These are phyloP conservation scores for Argentina silus DNA, from an alignment of 2,797 vertebrate species.

Conservation along the genomic window DNA sequence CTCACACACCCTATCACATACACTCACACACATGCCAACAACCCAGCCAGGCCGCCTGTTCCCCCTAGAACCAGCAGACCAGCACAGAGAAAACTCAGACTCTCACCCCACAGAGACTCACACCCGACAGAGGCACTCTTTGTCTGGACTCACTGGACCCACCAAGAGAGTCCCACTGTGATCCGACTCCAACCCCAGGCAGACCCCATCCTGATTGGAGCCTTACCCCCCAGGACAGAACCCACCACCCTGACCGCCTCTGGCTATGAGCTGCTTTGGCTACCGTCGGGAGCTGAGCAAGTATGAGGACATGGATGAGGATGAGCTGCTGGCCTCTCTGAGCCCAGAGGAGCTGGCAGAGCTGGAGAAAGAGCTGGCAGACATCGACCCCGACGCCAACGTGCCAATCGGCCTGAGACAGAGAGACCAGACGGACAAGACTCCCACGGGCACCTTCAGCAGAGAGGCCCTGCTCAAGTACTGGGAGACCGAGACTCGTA, in stretches of 20 bases:
- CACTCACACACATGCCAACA: background rate
- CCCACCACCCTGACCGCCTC: background rate
- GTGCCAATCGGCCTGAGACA: slow-evolving; percentile 92
- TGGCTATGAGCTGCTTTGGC: slow-evolving; percentile 91
- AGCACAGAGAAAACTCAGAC: slow-evolving; percentile 46
- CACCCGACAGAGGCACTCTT: background rate
- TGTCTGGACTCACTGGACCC: slow-evolving; percentile 12
- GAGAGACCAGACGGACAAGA: slow-evolving; percentile 94
- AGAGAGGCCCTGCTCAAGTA: slow-evolving; percentile 92
- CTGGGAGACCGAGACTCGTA: slow-evolving; percentile 93
- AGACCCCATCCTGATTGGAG: slow-evolving; percentile 20
- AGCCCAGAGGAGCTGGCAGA: slow-evolving; percentile 93
- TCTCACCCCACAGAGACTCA: too few species aligned
- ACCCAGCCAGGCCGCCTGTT: slow-evolving; percentile 21
- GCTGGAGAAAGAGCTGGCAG: slow-evolving; percentile 90
- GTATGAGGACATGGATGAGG: slow-evolving; percentile 96
- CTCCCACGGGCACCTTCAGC: slow-evolving; percentile 92
- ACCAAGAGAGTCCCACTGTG: background rate
- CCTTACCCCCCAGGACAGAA: slow-evolving; percentile 19
- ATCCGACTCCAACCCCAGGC: background rate
- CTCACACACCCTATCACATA: background rate
- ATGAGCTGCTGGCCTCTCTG: slow-evolving; percentile 93
- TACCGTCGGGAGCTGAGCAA: slow-evolving; percentile 95
- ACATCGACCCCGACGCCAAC: slow-evolving; percentile 89
- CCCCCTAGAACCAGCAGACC: background rate